Base-by-base conservation (phyloP, 2,113 vertebrate genomes). In the zebrafish (Danio rerio) region DNA sequence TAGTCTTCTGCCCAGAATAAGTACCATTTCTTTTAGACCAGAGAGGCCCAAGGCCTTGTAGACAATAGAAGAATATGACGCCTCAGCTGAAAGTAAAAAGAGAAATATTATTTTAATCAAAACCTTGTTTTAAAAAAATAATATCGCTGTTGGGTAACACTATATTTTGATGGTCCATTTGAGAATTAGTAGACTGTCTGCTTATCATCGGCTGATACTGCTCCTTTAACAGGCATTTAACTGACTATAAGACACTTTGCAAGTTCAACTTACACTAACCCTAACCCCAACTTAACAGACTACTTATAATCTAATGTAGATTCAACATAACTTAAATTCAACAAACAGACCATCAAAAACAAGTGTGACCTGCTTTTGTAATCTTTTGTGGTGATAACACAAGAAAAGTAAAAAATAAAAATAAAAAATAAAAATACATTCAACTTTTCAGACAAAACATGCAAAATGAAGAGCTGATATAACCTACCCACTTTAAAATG, bases 1-100 rank as follows among this genome's bases (percentile, higher is more conserved):
- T 90, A 98, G 88, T 92, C 98, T 94, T 89, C 98, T 95, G 86
- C 98, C 97, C 91, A 99, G 83, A 92, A 99, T 98, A 94, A 99
- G 94, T 93, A 99, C 98, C 98, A 99, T 99, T 94, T 94, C 95
- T 94, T 86, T 68, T 55, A 82, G 65, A 58, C 5, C 52, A 59
- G 16, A 76, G 49, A 85, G 72, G 72, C 83, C 73, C 18, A 16
- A 69, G 72, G 77, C 78, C 59, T 42, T 55, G 59, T 58, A 18
- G 9, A 75, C 45, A 80, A 66, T 4, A 70, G 42, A 42, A 55
- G 21, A 12, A 42, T 69, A 42, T 31, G 58, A 20, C 7, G 13
- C 10, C 3, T 43, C 58, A 76, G 72, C 52, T 70, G 56, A 76
- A 69, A 74, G 12, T 7, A 62, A 21, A 70, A 53, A 12, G n/a